Base-by-base conservation (phyloP, 2,888 invertebrate genomes). In the Drosophila differens region DNA sequence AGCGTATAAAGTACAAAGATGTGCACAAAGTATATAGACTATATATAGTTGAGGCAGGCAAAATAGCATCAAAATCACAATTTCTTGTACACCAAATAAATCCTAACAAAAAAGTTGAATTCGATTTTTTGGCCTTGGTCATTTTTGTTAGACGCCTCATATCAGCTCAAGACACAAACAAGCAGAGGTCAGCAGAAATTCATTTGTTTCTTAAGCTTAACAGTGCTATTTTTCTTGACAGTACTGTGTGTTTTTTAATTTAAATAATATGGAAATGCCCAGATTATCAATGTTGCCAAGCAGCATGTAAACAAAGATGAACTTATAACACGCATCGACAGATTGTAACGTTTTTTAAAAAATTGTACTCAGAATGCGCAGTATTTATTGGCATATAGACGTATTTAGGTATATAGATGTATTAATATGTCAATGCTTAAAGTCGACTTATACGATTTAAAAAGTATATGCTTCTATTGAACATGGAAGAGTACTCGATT, bases 221-320 rank as follows among this genome's bases (percentile, higher is more conserved):
- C 16, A 16, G 16, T 25, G 0, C 1, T 47, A 47, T 7, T 16
- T 47, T 47, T 16, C 2, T 47, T 4, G 9, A 4, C 47, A 47
- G 22, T 2, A 16, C 9, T 47, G 47, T 47, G 14, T 47, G 47
- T 9, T 33, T 28, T 28, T 28, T 19, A 19, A 44, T n/a, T 16
- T 12, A 6, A 28, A 19, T 32, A 16, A 16, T 47, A 28, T 71
- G 77, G 68, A 81, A 78, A 64, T 71, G 61, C 81, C 71, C 67
- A 54, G 53, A 54, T 61, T 66, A 70, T 35, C 44, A 63, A 55
- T 47, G 41, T 35, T 51, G 33, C 3, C 4, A 28, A 28, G 28
- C 22, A 33, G 58, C 52, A 16, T 28, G 14, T 14, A 30, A 53
- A 59, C 71, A 76, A 64, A 55, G 58, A 58, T 71, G 51, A 62